These are phyloP conservation scores for Alligator sinensis DNA, from an alignment of 2,113 vertebrate genomes.

Conservation along the genomic window DNA sequence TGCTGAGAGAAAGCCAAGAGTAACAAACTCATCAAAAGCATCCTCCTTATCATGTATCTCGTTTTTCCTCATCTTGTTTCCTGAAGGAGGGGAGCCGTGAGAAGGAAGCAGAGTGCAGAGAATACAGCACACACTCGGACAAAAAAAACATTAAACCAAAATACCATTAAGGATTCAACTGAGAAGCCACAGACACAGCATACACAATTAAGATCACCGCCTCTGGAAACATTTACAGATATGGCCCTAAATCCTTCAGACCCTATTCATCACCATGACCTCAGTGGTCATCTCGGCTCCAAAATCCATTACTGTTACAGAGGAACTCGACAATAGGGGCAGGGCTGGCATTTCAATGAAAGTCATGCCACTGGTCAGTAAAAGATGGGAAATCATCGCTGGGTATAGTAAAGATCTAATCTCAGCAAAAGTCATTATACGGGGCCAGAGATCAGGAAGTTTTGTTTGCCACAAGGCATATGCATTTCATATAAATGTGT, in stretches of 20 bases:
- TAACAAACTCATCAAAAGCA: conserved; percentile 3
- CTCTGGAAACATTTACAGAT: background rate
- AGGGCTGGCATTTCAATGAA: conserved; percentile 60
- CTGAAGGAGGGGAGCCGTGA: background rate
- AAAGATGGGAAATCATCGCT: conserved; percentile 52
- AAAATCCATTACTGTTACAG: conserved; percentile 39
- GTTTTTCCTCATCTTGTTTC: background rate
- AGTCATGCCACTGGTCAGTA: conserved; percentile 27
- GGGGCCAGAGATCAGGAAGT: conserved; percentile 38
- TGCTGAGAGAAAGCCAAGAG: conserved; percentile 8
- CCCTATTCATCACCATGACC: background rate
- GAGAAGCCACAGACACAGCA: background rate
- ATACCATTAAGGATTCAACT: background rate
- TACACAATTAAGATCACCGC: background rate
- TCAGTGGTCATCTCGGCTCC: conserved; percentile 47
- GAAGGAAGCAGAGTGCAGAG: background rate
- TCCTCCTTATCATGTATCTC: background rate
- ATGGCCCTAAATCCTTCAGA: background rate
- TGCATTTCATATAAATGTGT: conserved; percentile 40
- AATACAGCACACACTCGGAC: accelerated
- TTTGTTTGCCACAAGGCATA: conserved; percentile 33
- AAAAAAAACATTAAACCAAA: background rate
- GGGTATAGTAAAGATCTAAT: conserved; percentile 28
- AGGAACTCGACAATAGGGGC: conserved; percentile 46
- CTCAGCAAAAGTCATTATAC: background rate